Evolutionary conservation across 23 tunicate species (phyloP), one percentile per base, ranked within the genome.

Genomic region (Ciona savignyi): DNA sequence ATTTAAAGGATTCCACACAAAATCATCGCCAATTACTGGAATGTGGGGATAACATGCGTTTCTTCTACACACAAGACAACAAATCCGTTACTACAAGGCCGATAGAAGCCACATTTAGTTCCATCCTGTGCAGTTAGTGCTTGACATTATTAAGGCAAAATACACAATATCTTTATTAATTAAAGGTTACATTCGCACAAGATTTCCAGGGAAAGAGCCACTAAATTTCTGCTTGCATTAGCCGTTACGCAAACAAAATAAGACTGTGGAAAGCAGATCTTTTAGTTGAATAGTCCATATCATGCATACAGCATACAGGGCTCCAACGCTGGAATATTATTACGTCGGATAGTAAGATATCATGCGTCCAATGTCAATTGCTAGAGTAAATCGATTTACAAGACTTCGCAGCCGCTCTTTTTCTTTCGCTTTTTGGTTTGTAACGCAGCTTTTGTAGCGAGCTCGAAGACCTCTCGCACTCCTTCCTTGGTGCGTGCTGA

Each of bases 401-500:
- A 75, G 27, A 91, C 67, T 34, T 91, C 97, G 70, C 97, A 91
- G 19, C 86, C 86, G 26, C 86, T 61, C 75, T 80, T 85, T 70
- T 91, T 91, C 97, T 91, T 91, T 35, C 84, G 83, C 65, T 85
- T 84, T 61, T 80, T 91, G 35, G 86, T 72, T 72, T 91, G 97
- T 30, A 91, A 78, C 4, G 97, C 97, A 2, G 97, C 97, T 65
- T 91, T 83, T 33, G 97, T 91, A 2, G 97, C 97, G 1, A 85
- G 73, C 73, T 95, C 99, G 60, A 95, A 95, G n/a, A 95, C 99
- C 27, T 76, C 83, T 11, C 99, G 83, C 9, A 95, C 99, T 1
- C 96, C 96, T 65, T 95, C 99, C 76, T 88, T 88, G 31, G 96
- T 88, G 11, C 88, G 78, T 2, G 99, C 95, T 25, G 99, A 95